Conservation (phyloP, 92 coral and sea anemone species). For the Epizoanthus rinbou region DNA sequence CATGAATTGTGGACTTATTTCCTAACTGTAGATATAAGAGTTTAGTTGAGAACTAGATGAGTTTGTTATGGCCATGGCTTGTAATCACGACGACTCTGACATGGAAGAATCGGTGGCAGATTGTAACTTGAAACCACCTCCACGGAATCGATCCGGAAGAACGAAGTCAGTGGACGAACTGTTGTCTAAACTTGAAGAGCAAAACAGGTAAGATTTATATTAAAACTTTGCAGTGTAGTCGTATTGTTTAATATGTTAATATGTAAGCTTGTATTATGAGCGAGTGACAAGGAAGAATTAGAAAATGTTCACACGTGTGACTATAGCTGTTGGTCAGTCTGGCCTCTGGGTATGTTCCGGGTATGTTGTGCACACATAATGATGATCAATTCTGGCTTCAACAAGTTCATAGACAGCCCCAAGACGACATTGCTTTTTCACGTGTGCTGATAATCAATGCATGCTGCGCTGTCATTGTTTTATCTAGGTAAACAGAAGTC, state of each 20-base stretch:
- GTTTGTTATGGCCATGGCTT: conserved; percentile 18
- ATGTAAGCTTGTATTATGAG: background rate
- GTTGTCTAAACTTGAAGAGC: conserved; percentile 35
- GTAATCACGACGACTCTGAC: conserved; percentile 30
- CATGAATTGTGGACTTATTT: background rate
- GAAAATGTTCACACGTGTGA: background rate
- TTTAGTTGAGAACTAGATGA: background rate
- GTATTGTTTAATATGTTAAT: background rate
- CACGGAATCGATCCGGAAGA: conserved; percentile 27
- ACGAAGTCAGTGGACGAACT: conserved; percentile 33
- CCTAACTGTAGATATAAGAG: background rate
- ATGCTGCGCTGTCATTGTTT: too few species aligned
- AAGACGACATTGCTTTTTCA: too few species aligned
- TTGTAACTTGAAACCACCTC: conserved; percentile 33
- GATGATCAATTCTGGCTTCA: too few species aligned
- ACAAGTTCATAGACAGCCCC: too few species aligned
- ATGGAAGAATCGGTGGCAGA: conserved; percentile 38
- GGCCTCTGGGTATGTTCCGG: too few species aligned
- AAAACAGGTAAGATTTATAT: conserved; percentile 18
- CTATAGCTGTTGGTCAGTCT: too few species aligned
- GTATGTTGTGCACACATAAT: too few species aligned
- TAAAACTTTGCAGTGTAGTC: background rate
- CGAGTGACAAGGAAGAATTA: background rate
- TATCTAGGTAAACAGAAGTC: too few species aligned
- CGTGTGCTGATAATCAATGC: too few species aligned